A percentile compares a stretch with the other conserved stretches of the same genome.
These are phyloP conservation scores for Beris morrisii DNA, from an alignment of 2,888 invertebrate species.

Conservation along the genomic window DNA sequence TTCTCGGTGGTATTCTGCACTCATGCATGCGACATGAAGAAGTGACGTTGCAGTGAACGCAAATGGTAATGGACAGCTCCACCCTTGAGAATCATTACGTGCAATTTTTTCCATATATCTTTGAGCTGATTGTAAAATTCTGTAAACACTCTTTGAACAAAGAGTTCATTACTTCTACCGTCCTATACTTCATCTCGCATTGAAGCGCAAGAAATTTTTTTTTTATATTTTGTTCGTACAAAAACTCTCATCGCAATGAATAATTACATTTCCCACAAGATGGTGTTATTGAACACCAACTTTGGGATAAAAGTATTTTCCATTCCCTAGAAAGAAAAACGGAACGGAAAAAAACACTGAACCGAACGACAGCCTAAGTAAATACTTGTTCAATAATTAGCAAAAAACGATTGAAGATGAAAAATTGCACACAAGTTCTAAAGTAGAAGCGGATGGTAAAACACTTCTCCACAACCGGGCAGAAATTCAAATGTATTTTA, in stretches of 20 bases:
- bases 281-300: slow-evolving; percentile 24
- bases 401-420: slow-evolving; percentile 28
- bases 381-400: slow-evolving; percentile 29
- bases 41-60: too few species aligned
- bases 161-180: slow-evolving; percentile 1
- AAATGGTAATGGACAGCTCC: too few species aligned
- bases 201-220: neutral
- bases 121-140: too few species aligned
- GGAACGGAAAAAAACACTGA: neutral
- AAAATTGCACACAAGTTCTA: slow-evolving; percentile 22
- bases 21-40: too few species aligned
- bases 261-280: slow-evolving; percentile 31
- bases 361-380: slow-evolving; percentile 20
- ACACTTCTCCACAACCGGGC: slow-evolving; percentile 15
- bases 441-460: slow-evolving; percentile 22
- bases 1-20: too few species aligned
- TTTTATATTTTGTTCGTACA: neutral
- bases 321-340: slow-evolving; percentile 9
- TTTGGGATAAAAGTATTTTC: slow-evolving; percentile 17
- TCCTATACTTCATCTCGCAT: neutral
- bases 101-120: too few species aligned
- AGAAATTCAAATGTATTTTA: slow-evolving; percentile 19
- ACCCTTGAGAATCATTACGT: too few species aligned
- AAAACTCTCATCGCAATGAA: slow-evolving; percentile 20
- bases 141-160: neutral